A percentile compares a stretch with the other conserved stretches of the same genome.
phyloP scores from a whole-genome alignment of 2,888 invertebrate genomes.

The Diadegma fenestrale region DNA sequence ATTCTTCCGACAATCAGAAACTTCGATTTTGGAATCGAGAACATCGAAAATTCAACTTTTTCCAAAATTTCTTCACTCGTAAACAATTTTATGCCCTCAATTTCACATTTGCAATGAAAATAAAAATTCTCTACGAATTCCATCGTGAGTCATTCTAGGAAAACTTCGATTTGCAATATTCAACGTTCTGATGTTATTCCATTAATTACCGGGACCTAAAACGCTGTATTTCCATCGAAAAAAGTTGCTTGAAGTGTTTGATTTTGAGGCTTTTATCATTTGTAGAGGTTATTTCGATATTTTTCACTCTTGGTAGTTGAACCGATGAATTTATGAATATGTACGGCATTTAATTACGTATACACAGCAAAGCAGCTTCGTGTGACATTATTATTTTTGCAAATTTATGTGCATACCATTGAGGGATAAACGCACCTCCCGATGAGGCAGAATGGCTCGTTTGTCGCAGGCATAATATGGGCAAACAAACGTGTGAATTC shows the following conservation, averaged over 20 bases:
- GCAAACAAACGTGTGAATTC: background rate
- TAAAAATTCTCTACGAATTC: background rate
- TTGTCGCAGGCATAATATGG: conserved; percentile 3
- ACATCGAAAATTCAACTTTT: too few species aligned
- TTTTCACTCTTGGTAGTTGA: background rate
- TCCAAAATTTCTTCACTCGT: background rate
- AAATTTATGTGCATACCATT: background rate
- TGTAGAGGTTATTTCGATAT: background rate
- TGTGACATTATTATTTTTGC: background rate
- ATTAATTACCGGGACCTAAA: background rate
- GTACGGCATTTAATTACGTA: background rate
- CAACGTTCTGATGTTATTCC: background rate
- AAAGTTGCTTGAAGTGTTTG: background rate
- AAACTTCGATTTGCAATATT: background rate
- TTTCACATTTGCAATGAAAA: background rate
- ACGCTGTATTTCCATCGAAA: background rate
- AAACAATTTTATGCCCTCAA: background rate
- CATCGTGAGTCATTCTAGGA: too few species aligned
- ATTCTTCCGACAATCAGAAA: background rate
- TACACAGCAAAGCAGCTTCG: background rate
- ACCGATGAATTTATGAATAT: background rate
- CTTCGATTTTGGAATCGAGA: background rate
- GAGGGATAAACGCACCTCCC: background rate
- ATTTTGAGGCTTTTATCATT: background rate
- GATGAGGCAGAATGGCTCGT: background rate